These are phyloP conservation scores for Schizotus pectinicornis DNA, from an alignment of 2,888 invertebrate genomes.

Conservation along the genomic window DNA sequence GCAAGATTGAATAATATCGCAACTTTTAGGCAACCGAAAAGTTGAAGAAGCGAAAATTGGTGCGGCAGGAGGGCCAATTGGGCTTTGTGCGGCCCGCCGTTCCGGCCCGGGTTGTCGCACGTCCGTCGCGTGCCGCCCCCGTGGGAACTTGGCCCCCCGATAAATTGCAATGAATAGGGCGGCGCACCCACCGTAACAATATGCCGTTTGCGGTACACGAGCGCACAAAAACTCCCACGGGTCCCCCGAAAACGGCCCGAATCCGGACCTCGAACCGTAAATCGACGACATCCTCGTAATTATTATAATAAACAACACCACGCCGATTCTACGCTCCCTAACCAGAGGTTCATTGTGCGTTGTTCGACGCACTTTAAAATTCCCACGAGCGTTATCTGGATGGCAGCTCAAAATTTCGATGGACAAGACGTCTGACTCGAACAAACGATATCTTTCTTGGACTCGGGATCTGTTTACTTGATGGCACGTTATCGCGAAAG, in stretches of 20 bases:
- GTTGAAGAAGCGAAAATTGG: no score
- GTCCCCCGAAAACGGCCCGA: no score
- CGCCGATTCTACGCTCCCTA: constrained; percentile 11
- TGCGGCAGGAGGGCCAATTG: no score
- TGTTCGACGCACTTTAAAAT: constrained; percentile 1
- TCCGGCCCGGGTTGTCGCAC: background rate
- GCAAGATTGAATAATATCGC: no score
- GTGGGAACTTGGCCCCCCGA: constrained; percentile 19
- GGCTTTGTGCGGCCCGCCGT: no score
- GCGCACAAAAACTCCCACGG: no score
- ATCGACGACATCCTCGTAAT: constrained; percentile 30
- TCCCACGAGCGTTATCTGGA: constrained; percentile 24
- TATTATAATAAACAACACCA: constrained; percentile 26
- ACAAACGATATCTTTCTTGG: no score
- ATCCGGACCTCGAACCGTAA: constrained; percentile 2
- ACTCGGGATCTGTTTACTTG: no score
- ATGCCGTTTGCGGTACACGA: background rate
- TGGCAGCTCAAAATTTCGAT: constrained; percentile 23
- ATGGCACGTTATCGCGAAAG: no score
- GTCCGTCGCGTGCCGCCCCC: constrained; percentile 23
- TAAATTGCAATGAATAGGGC: constrained; percentile 3
- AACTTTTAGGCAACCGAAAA: no score
- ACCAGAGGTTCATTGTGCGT: constrained; percentile 23
- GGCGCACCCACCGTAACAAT: constrained; percentile 10
- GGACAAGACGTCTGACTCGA: constrained; percentile 5